Percentiles rank a stretch among this genome's conserved stretches.
These are phyloP conservation scores for Rhagophthalmus giganteus DNA, from an alignment of 2,888 invertebrate genomes.

Conservation along the genomic window DNA sequence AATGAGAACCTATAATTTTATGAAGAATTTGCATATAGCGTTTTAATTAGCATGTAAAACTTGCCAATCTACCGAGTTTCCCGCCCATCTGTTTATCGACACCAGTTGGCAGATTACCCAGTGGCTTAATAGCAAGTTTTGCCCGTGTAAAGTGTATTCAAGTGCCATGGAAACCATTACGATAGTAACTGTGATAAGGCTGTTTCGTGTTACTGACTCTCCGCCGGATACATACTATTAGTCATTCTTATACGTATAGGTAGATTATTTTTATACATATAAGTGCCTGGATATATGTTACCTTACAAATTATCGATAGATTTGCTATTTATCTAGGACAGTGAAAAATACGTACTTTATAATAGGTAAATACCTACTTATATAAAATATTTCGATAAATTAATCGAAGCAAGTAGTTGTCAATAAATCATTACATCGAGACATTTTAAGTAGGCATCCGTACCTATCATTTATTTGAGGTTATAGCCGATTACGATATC, in stretches of 20 bases:
- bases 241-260: constrained; percentile 28
- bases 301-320: too few species aligned
- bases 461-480: too few species aligned
- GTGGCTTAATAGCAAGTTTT: constrained; percentile 24
- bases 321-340: too few species aligned
- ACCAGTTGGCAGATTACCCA: constrained; percentile 38
- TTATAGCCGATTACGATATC: constrained; percentile 19
- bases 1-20: constrained; percentile 26
- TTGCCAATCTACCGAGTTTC: constrained; percentile 42
- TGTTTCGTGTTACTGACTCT: constrained; percentile 33
- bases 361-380: too few species aligned
- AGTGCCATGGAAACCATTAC: constrained; percentile 27
- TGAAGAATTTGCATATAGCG: constrained; percentile 48
- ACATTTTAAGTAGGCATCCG: too few species aligned
- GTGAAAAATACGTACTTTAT: too few species aligned
- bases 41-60: constrained; percentile 51
- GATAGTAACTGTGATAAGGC: constrained; percentile 21
- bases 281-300: too few species aligned
- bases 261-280: constrained; percentile 20
- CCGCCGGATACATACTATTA: constrained; percentile 37
- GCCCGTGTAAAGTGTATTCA: constrained; percentile 20
- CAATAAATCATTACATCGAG: too few species aligned
- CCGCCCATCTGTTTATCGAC: constrained; percentile 50
- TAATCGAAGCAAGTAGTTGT: too few species aligned
- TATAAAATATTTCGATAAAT: too few species aligned